Base-by-base conservation (phyloP, 2,113 vertebrate genomes). In the Toxotes jaculatrix region DNA sequence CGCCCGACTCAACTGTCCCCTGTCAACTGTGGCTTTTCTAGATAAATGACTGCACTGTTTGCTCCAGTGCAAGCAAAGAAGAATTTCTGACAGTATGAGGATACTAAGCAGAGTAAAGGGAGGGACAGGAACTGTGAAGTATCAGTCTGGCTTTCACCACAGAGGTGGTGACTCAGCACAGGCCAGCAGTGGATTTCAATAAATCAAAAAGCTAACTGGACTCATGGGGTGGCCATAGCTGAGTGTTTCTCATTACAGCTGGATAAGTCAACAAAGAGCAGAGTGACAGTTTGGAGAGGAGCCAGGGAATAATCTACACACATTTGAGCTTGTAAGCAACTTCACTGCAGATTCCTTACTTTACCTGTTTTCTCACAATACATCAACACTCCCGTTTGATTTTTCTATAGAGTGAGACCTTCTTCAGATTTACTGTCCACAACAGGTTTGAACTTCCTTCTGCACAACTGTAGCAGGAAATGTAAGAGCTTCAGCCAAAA, bases 131-230 rank as follows among this genome's bases (percentile, higher is more conserved):
- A 57, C 84, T 77, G 77, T 82, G 88, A 88, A 86, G 88, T 66
- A 92, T 90, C 89, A 77, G 77, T 88, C 79, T 86, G 85, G 74
- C 79, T 83, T 82, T 86, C 79, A 74, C 70, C 88, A 53, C 79
- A 49, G 81, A 91, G 85, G 67, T 77, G 91, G 88, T 92, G 91
- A 93, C 85, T 93, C 92, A 91, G 92, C 91, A 82, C 55, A 61
- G 80, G 78, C 80, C 84, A 43, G 79, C 76, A 84, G 82, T 80
- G 84, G 82, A 92, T 91, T 90, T 91, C 88, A 92, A 93, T 93
- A 87, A 93, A 93, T 93, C 92, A 92, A 87, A 90, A 85, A 63
- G 64, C 79, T 88, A 91, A 93, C 88, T 89, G 90, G 90, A 89
- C 91, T 87, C 84, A 60, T 4, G 36, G 88, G 86, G 87, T 55